Percentiles rank a stretch among this genome's conserved stretches.
phyloP scores from a whole-genome alignment of 1,140 invertebrate genomes.

The Aradophagus sp. region DNA sequence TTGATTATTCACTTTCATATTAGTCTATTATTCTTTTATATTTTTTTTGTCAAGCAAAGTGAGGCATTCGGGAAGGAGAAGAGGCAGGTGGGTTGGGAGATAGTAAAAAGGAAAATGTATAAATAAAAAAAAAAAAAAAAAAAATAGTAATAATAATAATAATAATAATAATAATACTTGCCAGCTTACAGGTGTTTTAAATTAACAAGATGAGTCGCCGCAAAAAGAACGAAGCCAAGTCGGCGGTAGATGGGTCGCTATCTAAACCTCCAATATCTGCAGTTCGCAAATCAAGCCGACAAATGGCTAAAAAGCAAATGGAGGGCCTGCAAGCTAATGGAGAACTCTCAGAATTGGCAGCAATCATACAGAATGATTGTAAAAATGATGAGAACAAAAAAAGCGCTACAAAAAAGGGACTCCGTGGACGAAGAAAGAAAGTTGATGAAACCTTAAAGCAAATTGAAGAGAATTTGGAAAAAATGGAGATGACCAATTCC shows the following conservation, averaged over 20 bases:
- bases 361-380: not conserved
- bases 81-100: too few species aligned
- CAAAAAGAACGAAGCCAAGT: slow-evolving; percentile 64
- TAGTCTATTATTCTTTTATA: too few species aligned
- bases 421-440: slow-evolving; percentile 34
- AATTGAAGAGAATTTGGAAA: not conserved
- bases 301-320: slow-evolving; percentile 67
- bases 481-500: slow-evolving; percentile 4
- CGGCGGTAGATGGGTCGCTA: slow-evolving; percentile 56
- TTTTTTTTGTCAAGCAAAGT: too few species aligned
- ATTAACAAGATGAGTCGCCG: slow-evolving; percentile 66
- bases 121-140: too few species aligned
- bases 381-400: slow-evolving; percentile 54
- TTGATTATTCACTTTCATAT: too few species aligned
- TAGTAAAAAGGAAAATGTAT: too few species aligned
- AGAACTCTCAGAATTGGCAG: slow-evolving; percentile 1
- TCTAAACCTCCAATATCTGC: slow-evolving; percentile 57
- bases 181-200: too few species aligned
- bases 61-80: too few species aligned
- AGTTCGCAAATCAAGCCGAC: slow-evolving; percentile 67
- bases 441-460: not conserved
- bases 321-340: slow-evolving; percentile 35
- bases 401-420: slow-evolving; percentile 54
- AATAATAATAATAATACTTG: too few species aligned
- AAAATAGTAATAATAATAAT: too few species aligned